Evolutionary conservation across 2,888 invertebrate species (phyloP).

Genomic region (Beris morrisii): DNA sequence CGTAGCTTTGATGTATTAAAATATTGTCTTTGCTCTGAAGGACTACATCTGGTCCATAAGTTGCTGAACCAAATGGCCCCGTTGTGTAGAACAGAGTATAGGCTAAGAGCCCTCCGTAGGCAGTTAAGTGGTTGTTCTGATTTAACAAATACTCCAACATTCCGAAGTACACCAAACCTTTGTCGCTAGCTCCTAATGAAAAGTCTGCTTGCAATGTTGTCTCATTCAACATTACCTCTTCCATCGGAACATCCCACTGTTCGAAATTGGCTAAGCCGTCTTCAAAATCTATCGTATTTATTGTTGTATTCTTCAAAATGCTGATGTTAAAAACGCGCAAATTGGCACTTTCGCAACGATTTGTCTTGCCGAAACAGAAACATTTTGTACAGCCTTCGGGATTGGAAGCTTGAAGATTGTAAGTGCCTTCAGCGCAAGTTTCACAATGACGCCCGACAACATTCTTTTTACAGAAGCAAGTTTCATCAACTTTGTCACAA

Average conservation of each 20-base stretch:
- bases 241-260: constrained; percentile 46
- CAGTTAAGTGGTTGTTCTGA: constrained; percentile 73
- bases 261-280: constrained; percentile 37
- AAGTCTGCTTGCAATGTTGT: constrained; percentile 53
- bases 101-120: constrained; percentile 84
- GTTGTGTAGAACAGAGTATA: constrained; percentile 76
- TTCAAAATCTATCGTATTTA: constrained; percentile 47
- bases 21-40: constrained; percentile 71
- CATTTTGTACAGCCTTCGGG: constrained; percentile 93
- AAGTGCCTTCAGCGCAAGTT: constrained; percentile 84
- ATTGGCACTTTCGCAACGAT: constrained; percentile 78
- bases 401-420: constrained; percentile 81
- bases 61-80: constrained; percentile 63
- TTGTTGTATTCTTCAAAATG: constrained; percentile 47
- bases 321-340: constrained; percentile 57
- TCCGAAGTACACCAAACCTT: constrained; percentile 51
- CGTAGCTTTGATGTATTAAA: constrained; percentile 71
- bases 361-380: constrained; percentile 95
- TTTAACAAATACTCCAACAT: constrained; percentile 52
- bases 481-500: constrained; percentile 73
- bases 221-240: constrained; percentile 51
- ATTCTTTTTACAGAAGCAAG: constrained; percentile 76
- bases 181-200: constrained; percentile 43
- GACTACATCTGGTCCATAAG: constrained; percentile 79
- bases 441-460: constrained; percentile 80